Evolutionary conservation across 2,797 vertebrate genomes (phyloP).

Genomic region (Chelonia mydas): DNA sequence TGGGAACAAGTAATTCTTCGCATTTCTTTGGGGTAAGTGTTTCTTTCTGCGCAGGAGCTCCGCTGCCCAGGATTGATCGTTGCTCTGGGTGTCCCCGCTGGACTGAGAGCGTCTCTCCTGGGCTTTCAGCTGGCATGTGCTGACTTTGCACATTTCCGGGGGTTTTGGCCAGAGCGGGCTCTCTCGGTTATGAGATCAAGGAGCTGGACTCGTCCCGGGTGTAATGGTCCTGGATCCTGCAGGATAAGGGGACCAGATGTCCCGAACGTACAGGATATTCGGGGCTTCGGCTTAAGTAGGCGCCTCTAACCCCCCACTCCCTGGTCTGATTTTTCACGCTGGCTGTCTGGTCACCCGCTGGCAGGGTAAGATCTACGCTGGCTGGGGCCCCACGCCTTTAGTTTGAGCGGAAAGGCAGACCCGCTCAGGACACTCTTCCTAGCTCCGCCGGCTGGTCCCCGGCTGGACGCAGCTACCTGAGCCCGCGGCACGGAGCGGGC

Average conservation of each 20-base stretch:
- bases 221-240: background rate
- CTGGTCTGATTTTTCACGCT: background rate
- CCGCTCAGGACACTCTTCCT: background rate
- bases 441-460: background rate
- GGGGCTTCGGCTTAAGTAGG: background rate
- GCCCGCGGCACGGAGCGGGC: too few relatives aligned
- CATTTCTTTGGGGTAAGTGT: constrained; percentile 77
- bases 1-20: constrained; percentile 8
- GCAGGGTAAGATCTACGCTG: background rate
- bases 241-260: background rate
- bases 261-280: background rate
- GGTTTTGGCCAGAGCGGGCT: background rate
- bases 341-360: background rate
- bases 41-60: background rate
- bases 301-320: background rate
- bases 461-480: too few relatives aligned
- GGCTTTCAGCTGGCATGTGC: fast-evolving
- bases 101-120: fast-evolving
- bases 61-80: fast-evolving
- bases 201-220: background rate
- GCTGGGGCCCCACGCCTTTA: background rate
- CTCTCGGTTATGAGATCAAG: background rate
- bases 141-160: background rate
- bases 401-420: background rate
- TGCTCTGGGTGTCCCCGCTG: fast-evolving